phyloP scores from a whole-genome alignment of 2,797 vertebrate genomes.

The Microtus agrestis region DNA sequence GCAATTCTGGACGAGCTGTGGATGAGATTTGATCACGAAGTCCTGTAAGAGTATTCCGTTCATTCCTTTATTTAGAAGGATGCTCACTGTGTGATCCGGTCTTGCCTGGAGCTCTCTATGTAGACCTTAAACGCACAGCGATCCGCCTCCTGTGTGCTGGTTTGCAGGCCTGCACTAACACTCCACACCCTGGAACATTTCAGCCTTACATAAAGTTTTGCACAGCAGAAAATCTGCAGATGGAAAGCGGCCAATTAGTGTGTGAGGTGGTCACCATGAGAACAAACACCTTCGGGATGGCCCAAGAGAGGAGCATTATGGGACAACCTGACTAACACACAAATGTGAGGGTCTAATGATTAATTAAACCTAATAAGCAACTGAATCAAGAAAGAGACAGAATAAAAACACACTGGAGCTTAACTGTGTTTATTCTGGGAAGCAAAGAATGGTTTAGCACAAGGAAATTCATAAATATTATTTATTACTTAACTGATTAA shows the following conservation, averaged over 20 bases:
- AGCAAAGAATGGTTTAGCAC: not conserved
- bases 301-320: not conserved
- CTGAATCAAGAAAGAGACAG: not conserved
- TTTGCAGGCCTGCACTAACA: not conserved
- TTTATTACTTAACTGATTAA: constrained; percentile 10
- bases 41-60: not conserved
- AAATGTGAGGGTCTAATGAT: not conserved
- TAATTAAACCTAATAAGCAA: not conserved
- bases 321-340: not conserved
- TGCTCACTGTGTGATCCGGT: too few relatives aligned
- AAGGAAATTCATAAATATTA: not conserved
- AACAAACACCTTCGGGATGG: not conserved
- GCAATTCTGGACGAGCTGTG: not conserved
- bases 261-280: not conserved
- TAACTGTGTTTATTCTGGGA: not conserved
- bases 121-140: not conserved
- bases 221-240: not conserved
- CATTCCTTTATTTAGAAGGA: not conserved
- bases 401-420: not conserved
- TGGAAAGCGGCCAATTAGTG: not conserved
- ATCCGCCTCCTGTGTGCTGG: not conserved
- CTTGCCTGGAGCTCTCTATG: too few relatives aligned
- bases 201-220: not conserved
- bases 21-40: not conserved
- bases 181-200: not conserved